phyloP scores from a whole-genome alignment of 1,140 invertebrate genomes.

The Drosophila bifasciata region DNA sequence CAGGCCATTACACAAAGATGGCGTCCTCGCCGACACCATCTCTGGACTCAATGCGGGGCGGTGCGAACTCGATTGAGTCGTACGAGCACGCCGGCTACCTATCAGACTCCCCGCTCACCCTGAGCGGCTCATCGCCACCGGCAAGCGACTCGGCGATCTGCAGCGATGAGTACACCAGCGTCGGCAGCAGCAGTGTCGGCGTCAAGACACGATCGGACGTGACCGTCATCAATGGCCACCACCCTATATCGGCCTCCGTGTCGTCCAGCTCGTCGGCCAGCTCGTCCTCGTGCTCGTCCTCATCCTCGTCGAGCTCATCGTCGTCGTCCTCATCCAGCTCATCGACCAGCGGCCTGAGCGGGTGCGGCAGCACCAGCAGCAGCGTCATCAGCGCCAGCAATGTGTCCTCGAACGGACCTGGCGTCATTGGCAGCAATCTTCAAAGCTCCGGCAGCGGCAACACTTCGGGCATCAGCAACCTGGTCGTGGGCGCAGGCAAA shows the following conservation, averaged over 20 bases:
- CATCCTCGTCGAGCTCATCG: slow-evolving; percentile 52
- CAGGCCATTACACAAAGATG: slow-evolving; percentile 61
- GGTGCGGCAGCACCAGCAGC: slow-evolving; percentile 76
- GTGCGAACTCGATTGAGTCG: slow-evolving; percentile 94
- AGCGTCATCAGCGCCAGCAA: slow-evolving; percentile 66
- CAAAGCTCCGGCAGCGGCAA: slow-evolving; percentile 32
- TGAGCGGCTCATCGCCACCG: slow-evolving; percentile 92
- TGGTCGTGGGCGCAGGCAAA: slow-evolving; percentile 69
- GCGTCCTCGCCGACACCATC: slow-evolving; percentile 92
- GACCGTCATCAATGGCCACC: slow-evolving; percentile 73
- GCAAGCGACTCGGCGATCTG: slow-evolving; percentile 92
- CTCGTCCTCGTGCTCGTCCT: slow-evolving; percentile 73
- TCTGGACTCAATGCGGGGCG: slow-evolving; percentile 94
- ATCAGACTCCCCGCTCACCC: slow-evolving; percentile 90
- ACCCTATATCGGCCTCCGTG: slow-evolving; percentile 79
- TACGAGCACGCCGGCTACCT: slow-evolving; percentile 87
- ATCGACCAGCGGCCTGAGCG: slow-evolving; percentile 75
- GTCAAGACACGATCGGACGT: slow-evolving; percentile 66
- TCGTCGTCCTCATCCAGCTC: slow-evolving; percentile 71
- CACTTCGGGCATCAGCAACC: slow-evolving; percentile 55
- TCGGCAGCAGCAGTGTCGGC: slow-evolving; percentile 51
- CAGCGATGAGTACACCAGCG: slow-evolving; percentile 85
- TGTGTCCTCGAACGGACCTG: slow-evolving; percentile 57
- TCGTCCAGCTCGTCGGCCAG: slow-evolving; percentile 76
- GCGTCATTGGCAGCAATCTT: slow-evolving; percentile 78